A percentile compares a stretch with the other conserved stretches of the same genome.
phyloP scores from a whole-genome alignment of 2,113 vertebrate species.

The Zootoca vivipara region DNA sequence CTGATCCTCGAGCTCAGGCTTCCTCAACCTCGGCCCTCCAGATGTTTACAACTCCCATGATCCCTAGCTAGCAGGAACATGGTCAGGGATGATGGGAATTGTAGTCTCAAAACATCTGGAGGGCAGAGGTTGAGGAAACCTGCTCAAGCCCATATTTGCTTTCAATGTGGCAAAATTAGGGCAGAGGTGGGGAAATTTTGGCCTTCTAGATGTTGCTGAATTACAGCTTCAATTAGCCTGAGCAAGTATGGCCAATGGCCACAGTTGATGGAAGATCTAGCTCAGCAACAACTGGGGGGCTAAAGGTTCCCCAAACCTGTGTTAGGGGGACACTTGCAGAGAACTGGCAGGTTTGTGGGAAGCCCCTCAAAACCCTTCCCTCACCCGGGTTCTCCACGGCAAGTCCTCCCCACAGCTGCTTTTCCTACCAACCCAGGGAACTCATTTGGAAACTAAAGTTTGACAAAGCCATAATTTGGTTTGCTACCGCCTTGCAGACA shows the following conservation, averaged over 20 bases:
- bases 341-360: background rate
- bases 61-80: too few species aligned
- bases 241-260: too few species aligned
- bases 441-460: background rate
- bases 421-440: background rate
- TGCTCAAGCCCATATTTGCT: background rate
- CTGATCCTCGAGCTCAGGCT: background rate
- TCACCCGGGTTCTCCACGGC: background rate
- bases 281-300: too few species aligned
- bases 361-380: background rate
- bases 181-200: too few species aligned
- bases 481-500: background rate
- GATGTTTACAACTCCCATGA: too few species aligned
- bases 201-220: too few species aligned
- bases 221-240: too few species aligned
- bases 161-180: background rate
- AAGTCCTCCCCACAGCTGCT: background rate
- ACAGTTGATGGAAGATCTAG: too few species aligned
- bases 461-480: background rate
- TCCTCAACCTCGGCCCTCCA: too few species aligned
- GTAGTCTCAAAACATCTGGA: too few species aligned
- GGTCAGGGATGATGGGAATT: too few species aligned
- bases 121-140: too few species aligned
- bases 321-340: background rate
- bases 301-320: background rate